A percentile compares a stretch with the other conserved stretches of the same genome.
Evolutionary conservation across 2,797 vertebrate genomes (phyloP).

Genomic region (Okamejei kenojei): DNA sequence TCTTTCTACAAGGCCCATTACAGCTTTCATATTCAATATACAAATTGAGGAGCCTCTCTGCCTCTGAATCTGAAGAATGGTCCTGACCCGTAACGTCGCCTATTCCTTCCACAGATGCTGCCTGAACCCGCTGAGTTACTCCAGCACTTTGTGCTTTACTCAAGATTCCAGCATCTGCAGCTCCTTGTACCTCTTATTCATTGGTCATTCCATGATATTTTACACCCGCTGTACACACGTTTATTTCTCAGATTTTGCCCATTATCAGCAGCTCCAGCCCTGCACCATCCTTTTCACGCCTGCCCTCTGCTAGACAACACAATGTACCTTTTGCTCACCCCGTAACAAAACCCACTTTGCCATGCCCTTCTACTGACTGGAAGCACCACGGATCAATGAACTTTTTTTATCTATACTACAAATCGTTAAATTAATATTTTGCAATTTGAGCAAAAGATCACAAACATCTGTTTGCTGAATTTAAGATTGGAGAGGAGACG

Average conservation of each 20-base stretch:
- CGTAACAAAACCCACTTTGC: background rate
- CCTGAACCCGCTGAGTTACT: too few species aligned
- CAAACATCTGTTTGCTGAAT: background rate
- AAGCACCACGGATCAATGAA: too few species aligned
- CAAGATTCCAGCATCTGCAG: too few species aligned
- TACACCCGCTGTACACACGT: background rate
- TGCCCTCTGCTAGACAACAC: background rate
- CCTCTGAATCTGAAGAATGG: too few species aligned
- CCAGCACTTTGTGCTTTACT: too few species aligned
- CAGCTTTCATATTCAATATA: background rate
- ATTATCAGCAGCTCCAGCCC: background rate
- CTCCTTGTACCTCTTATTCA: background rate
- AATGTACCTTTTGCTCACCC: background rate
- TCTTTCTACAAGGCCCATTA: background rate
- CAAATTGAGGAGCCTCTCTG: background rate
- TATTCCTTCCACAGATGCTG: too few species aligned
- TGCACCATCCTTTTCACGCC: background rate
- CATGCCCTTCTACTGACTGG: background rate
- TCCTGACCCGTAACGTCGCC: too few species aligned
- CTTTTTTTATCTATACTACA: background rate
- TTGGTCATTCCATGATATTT: background rate
- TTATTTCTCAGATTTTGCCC: background rate
- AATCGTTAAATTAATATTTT: background rate
- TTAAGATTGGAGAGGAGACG: background rate
- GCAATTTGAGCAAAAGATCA: background rate